Percentiles rank a stretch among this genome's conserved stretches.
phyloP scores from a whole-genome alignment of 2,113 vertebrate genomes.

The Charadrius vociferus region DNA sequence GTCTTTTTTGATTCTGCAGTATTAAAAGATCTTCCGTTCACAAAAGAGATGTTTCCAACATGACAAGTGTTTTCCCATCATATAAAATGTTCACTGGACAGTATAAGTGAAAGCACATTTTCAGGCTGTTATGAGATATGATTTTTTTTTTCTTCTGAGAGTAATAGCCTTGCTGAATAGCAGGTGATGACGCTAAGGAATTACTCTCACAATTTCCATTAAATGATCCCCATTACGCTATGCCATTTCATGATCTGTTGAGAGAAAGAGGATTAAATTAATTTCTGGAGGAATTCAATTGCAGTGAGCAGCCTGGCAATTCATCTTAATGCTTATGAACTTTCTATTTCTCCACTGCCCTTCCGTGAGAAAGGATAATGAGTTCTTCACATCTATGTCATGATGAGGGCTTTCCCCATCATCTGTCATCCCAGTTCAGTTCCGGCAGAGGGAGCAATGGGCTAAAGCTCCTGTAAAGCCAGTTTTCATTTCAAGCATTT shows the following conservation, averaged over 20 bases:
- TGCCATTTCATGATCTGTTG: slow-evolving; percentile 33
- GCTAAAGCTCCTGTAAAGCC: slow-evolving; percentile 34
- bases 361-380: slow-evolving; percentile 20
- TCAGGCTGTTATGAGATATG: not conserved
- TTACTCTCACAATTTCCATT: slow-evolving; percentile 10
- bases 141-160: not conserved
- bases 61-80: not conserved
- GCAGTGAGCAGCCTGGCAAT: slow-evolving; percentile 24
- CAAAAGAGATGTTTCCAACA: not conserved
- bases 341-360: slow-evolving; percentile 7
- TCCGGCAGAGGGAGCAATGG: slow-evolving; percentile 70
- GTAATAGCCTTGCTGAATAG: not conserved
- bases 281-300: slow-evolving; percentile 37
- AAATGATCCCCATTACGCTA: not conserved
- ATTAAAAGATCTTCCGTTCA: not conserved
- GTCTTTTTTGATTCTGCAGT: not conserved
- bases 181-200: not conserved
- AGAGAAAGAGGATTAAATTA: slow-evolving; percentile 49
- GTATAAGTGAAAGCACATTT: slow-evolving; percentile 24
- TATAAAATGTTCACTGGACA: not conserved
- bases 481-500: not conserved
- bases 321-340: slow-evolving; percentile 5
- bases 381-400: not conserved
- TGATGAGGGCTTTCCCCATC: not conserved
- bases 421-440: not conserved